phyloP scores from a whole-genome alignment of 2,888 invertebrate genomes.

The Meghimatium bilineatum region DNA sequence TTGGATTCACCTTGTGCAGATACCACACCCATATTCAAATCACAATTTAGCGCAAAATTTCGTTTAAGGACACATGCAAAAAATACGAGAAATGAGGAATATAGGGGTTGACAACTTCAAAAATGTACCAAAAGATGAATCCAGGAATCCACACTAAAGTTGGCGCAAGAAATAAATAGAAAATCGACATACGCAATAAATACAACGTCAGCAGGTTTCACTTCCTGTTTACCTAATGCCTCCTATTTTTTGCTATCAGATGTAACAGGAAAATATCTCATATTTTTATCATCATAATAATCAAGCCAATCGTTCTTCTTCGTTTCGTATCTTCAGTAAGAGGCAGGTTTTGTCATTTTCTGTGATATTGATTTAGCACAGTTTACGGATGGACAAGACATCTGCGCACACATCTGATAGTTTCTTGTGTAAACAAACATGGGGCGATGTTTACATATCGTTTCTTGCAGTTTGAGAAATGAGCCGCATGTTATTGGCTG shows the following conservation, averaged over 20 bases:
- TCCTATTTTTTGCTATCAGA: not conserved
- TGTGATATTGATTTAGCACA: slow-evolving; percentile 22
- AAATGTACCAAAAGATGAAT: not conserved
- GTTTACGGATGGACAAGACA: slow-evolving; percentile 6
- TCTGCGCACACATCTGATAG: slow-evolving; percentile 6
- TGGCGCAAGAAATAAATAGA: not conserved
- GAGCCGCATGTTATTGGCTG: not conserved
- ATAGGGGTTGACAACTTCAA: no score
- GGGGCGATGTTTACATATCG: not conserved
- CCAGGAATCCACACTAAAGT: not conserved
- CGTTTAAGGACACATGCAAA: no score
- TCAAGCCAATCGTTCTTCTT: not conserved
- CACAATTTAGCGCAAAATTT: no score
- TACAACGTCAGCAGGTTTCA: not conserved
- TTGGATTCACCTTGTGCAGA: no score
- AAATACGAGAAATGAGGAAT: no score
- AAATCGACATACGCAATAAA: not conserved
- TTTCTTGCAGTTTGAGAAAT: not conserved
- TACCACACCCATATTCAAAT: no score
- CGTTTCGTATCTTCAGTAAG: slow-evolving; percentile 4
- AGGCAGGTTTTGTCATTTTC: slow-evolving; percentile 21
- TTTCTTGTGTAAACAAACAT: slow-evolving; percentile 3
- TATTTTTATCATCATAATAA: slow-evolving; percentile 33
- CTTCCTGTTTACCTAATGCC: slow-evolving; percentile 15
- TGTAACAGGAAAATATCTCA: slow-evolving; percentile 9